phyloP scores from a whole-genome alignment of 2,797 vertebrate genomes.

The Urophycis tenuis region DNA sequence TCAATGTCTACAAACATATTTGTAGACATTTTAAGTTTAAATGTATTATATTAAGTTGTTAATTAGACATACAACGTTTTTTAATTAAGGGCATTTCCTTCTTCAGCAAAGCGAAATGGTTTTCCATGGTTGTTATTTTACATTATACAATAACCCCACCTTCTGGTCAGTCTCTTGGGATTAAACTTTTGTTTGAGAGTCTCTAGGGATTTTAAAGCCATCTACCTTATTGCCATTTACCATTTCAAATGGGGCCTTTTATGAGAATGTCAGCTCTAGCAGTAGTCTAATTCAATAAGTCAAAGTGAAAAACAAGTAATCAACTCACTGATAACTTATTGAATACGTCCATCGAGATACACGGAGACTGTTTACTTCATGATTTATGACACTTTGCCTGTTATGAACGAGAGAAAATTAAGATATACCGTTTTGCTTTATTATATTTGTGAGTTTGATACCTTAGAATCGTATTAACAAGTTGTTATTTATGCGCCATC shows the following conservation, averaged over 20 bases:
- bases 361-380: background rate
- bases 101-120: background rate
- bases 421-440: no score
- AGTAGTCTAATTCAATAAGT: no score
- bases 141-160: background rate
- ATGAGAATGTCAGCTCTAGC: no score
- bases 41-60: background rate
- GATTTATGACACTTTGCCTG: background rate
- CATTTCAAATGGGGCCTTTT: no score
- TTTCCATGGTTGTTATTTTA: background rate
- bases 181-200: background rate
- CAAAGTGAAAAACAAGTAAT: no score
- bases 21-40: background rate
- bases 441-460: no score
- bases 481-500: background rate
- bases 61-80: background rate
- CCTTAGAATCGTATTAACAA: constrained; percentile 4
- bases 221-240: no score
- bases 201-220: no score
- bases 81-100: background rate
- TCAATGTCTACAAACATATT: no score
- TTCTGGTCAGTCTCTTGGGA: background rate
- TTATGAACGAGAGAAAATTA: background rate
- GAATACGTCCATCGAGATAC: background rate
- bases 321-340: background rate